These are phyloP conservation scores for Alouatta palliata DNA, from an alignment of 2,113 vertebrate genomes.

Conservation along the genomic window DNA sequence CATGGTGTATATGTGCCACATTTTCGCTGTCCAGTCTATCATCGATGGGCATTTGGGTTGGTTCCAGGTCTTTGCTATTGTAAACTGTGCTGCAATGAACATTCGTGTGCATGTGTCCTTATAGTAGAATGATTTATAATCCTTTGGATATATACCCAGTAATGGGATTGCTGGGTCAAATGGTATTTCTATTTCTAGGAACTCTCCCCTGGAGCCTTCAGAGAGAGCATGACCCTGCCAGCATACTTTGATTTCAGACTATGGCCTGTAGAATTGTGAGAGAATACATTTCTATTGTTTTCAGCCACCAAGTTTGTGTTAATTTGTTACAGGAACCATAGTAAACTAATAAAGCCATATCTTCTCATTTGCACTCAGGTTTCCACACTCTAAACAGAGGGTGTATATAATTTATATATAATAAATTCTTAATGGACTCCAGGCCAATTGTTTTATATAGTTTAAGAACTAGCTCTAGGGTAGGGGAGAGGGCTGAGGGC, in stretches of 20 bases:
- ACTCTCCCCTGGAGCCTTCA: background rate
- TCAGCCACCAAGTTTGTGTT: background rate
- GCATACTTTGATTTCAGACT: background rate
- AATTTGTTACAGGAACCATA: background rate
- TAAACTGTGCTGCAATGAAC: no score
- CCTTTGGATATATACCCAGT: no score
- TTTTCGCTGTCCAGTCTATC: no score
- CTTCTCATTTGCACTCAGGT: background rate
- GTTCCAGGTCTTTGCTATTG: no score
- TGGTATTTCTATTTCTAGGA: no score
- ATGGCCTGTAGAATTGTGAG: background rate
- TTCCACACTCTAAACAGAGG: background rate
- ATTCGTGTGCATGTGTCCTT: no score
- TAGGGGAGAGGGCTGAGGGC: background rate
- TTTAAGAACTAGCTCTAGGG: background rate
- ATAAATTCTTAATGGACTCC: conserved; percentile 3
- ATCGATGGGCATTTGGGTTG: no score
- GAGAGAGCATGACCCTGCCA: accelerated
- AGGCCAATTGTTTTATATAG: background rate
- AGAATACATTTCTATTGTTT: background rate
- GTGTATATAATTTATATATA: background rate
- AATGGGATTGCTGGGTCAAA: no score
- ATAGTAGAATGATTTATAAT: no score
- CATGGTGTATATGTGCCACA: no score
- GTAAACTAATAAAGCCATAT: background rate